Base-by-base conservation (phyloP, 1,140 invertebrate species). In the Panonychus citri region DNA sequence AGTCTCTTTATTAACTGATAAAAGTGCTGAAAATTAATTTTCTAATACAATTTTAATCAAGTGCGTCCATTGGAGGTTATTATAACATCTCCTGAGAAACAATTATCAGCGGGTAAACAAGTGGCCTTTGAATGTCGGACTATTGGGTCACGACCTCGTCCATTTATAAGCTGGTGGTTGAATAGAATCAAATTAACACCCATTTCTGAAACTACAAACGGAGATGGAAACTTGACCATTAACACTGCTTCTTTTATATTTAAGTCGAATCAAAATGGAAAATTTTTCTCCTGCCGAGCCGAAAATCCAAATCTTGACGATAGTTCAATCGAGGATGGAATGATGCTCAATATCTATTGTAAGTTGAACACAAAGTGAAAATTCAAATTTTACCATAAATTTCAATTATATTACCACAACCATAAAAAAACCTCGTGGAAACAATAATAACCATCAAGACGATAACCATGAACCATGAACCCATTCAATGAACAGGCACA, bases 11-110 rank as follows among this genome's bases (percentile, higher is more conserved):
- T 40, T 13, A 12, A 40, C 39, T 40, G 12, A 19, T 40, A 13
- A 12, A 13, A 40, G n/a, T 19, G 48, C 19, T 28, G 25, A 46
- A 42, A n/a, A n/a, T n/a, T n/a, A n/a, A n/a, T n/a, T n/a, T n/a
- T n/a, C n/a, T n/a, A n/a, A n/a, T n/a, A n/a, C n/a, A n/a, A n/a
- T 43, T 56, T 34, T 21, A 40, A 77, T 77, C 5, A 74, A 88
- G 85, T 90, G 71, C 76, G 77, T 49, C 85, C 85, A 17, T 66
- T 89, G 61, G 81, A 82, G 64, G 83, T 88, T 8, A 76, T 78
- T 66, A 82, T 88, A 59, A 67, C 81, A 46, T 81, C 78, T 15
- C n/a, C 39, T 30, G 17, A 46, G 1, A 48, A 48, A 37, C 37
- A 19, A 26, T 19, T 59, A 42, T 24, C 27, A 17, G 54, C 49